phyloP scores from a whole-genome alignment of 2,888 invertebrate genomes.

The Operophtera brumata region DNA sequence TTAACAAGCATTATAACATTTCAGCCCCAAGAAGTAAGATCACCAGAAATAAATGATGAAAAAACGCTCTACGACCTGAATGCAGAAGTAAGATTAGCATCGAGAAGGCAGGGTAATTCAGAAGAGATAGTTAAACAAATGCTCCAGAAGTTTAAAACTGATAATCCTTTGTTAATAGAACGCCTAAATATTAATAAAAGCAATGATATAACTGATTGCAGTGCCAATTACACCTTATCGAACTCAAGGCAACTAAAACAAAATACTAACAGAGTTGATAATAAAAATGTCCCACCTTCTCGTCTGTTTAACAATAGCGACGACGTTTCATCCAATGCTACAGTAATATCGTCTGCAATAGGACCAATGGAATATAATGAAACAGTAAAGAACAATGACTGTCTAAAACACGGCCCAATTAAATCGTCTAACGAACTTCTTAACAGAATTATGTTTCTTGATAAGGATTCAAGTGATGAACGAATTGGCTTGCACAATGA shows the following conservation, averaged over 20 bases:
- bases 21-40: constrained; percentile 51
- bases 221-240: constrained; percentile 25
- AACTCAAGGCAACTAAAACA: constrained; percentile 6
- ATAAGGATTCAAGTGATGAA: not conserved
- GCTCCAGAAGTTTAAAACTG: constrained; percentile 55
- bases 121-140: constrained; percentile 42
- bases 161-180: constrained; percentile 51
- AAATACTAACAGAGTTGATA: not conserved
- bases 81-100: constrained; percentile 55
- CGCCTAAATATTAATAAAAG: constrained; percentile 42
- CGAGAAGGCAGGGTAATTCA: constrained; percentile 44
- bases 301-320: not conserved
- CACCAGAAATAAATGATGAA: constrained; percentile 49
- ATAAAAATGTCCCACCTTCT: not conserved
- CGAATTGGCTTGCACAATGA: constrained; percentile 1
- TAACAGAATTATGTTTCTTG: constrained; percentile 41
- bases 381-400: constrained; percentile 21
- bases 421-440: constrained; percentile 51
- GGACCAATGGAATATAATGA: constrained; percentile 4
- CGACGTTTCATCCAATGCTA: constrained; percentile 5
- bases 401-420: constrained; percentile 32
- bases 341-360: not conserved
- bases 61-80: constrained; percentile 58
- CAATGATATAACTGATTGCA: constrained; percentile 35
- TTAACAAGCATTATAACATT: constrained; percentile 21